Conservation (phyloP, 2,888 invertebrate genomes). For the Dasysyrphus tricinctus region DNA sequence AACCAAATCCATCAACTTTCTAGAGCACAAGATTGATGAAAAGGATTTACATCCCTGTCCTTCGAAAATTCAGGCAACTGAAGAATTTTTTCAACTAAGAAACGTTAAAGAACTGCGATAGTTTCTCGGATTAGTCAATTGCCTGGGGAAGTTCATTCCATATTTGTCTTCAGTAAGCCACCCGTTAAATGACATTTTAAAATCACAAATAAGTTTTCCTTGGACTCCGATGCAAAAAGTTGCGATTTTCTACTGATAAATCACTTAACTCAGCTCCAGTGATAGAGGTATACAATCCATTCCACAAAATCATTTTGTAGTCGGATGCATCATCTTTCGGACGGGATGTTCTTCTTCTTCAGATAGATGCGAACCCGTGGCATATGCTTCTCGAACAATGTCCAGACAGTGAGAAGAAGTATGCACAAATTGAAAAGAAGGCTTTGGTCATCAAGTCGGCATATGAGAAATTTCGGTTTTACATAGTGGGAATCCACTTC, state of each 20-base stretch:
- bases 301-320: not conserved
- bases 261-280: not conserved
- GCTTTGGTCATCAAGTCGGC: not conserved
- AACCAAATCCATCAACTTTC: no score
- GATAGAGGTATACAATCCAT: not conserved
- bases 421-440: no score
- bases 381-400: no score
- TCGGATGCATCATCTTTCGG: not conserved
- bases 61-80: conserved; percentile 45
- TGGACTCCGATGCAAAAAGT: conserved; percentile 7
- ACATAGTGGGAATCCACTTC: not conserved
- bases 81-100: conserved; percentile 18
- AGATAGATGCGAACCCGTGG: not conserved
- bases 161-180: conserved; percentile 34
- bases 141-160: conserved; percentile 51
- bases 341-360: not conserved
- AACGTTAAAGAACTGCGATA: conserved; percentile 42
- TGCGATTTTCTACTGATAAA: conserved; percentile 1
- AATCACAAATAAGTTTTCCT: conserved; percentile 18
- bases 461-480: not conserved
- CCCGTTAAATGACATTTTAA: no score
- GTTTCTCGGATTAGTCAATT: conserved; percentile 48
- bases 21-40: conserved; percentile 48
- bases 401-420: no score
- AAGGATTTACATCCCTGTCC: conserved; percentile 39